Evolutionary conservation across 2,797 vertebrate species (phyloP), one percentile per base, ranked within the genome.

Genomic region (Dallia pectoralis): DNA sequence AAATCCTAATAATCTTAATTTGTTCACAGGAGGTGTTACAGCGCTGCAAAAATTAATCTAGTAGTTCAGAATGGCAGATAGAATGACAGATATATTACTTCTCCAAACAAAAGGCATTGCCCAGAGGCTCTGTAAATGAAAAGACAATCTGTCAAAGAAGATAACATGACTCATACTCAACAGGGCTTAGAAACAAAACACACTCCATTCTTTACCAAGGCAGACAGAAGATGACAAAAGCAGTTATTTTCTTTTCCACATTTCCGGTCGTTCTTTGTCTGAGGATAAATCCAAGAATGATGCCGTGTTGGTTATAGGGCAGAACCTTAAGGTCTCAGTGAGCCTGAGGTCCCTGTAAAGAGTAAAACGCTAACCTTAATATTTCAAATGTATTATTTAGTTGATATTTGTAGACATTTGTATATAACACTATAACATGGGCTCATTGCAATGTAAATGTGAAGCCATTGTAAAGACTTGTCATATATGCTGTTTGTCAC

Each of bases 81-180:
- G 66, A 48, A 68, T 27, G 15, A 25, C 47, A 27, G 66, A 68
- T 27, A 22, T 40, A 48, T 27, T 22, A 47, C 40, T 68, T 48
- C 25, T 25, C n/a, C 67, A 68, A 68, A 68, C n/a, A 66, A 40
- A 66, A 4, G 15, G 30, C 4, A 40, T 30, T 68, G 44, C n/a
- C 25, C 7, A 4, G 25, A 15, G 66, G 40, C 40, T 12, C 25
- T 40, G 19, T 16, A 67, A 68, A 56, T 56, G 36, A 48, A 44
- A 68, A 48, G 66, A 29, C 66, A 48, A 18, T 27, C n/a, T 49
- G 66, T 68, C 66, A 68, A 47, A 47, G n/a, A 3, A 68, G 4
- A 67, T 44, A 16, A 25, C 11, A 33, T 12, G 14, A 36, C 25
- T 48, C 18, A 25, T 68, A 25, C 47, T 27, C 40, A 68, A 40